Evolutionary conservation across 2,888 invertebrate genomes (phyloP), one percentile per base, ranked within the genome.

Genomic region (Zele albiditarsus): DNA sequence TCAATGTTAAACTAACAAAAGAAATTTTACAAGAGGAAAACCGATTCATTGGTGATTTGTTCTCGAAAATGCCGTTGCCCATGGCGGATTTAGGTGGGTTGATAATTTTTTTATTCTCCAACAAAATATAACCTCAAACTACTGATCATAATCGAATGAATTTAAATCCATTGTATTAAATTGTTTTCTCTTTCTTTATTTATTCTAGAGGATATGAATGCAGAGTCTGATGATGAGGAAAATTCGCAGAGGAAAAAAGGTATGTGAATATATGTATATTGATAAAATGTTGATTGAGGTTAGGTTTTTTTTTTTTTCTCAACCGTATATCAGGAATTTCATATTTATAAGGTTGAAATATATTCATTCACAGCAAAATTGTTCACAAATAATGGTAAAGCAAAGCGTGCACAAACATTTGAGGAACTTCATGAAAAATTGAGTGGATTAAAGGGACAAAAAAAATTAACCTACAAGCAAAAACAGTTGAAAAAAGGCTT

Each of bases 401-500:
- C 62, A 0, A 84, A 83, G 28, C 89, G 94, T 80, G 94, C 94
- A 14, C 90, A 90, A 74, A 93, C 91, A 67, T 92, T 94, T 77
- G 90, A 92, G 70, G 94, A 94, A 84, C 89, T 94, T 49, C 92
- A 94, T 82, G 91, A 93, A 75, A 92, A 93, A 82, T 87, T 94
- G 10, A 90, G 92, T 77, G 92, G 92, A 85, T 88, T 94, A 0
- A 93, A 92, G 84, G 91, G 92, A 10, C 91, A 92, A 79, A 92
- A 92, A 79, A 92, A 91, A 74, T 90, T 92, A 68, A 91, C 91
- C 72, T 91, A 94, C 66, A 94, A 94, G 88, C 93, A 92, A 74
- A 94, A 93, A 89, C 86, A 94, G 69, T 88, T 91, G 1, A 95
- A 94, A 83, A 94, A 94, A 84, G 92, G 91, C 79, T 87, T 94